Evolutionary conservation across 2,113 vertebrate genomes (phyloP), one percentile per base, ranked within the genome.

Genomic region (Danionella cerebrum): DNA sequence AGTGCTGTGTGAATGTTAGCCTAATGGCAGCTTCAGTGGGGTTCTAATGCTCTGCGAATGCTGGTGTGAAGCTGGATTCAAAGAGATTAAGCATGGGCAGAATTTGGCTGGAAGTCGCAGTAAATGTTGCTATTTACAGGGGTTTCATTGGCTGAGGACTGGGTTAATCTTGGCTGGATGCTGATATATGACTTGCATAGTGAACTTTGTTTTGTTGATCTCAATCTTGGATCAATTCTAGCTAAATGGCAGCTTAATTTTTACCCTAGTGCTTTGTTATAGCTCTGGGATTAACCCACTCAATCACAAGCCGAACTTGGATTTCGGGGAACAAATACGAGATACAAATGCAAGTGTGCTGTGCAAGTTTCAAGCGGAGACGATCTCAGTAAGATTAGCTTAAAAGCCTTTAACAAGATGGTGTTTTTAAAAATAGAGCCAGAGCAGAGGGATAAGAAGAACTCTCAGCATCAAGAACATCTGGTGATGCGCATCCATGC

Each of bases 351-450:
- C 42, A 63, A 44, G 42, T 63, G 59, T 2, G 8, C 29, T 5
- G 7, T 22, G 57, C 33, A 3, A n/a, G 35, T n/a, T 12, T 38
- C 14, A 48, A 38, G 51, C 24, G 9, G 18, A 36, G 24, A 21
- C 4, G 29, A 62, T 51, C 39, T 53, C 47, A n/a, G 12, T 16
- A 36, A 42, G 38, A 62, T 33, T 72, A 29, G 39, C 31, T 44
- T 42, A 57, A 59, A 39, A 50, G 57, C 16, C 67, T 55, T 44
- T 68, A 53, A 55, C 67, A 24, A 68, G 60, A 73, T 16, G 25
- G 22, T 38, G 27, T 21, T 21, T 29, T 62, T 67, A 67, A 54
- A 67, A 72, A 72, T 60, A 67, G 64, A 62, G 64, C 12, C 4
- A 18, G 54, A 36, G 16, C 38, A 48, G 57, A 35, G 55, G 50